These are phyloP conservation scores for Xyrauchen texanus DNA, from an alignment of 2,113 vertebrate genomes.

Conservation along the genomic window DNA sequence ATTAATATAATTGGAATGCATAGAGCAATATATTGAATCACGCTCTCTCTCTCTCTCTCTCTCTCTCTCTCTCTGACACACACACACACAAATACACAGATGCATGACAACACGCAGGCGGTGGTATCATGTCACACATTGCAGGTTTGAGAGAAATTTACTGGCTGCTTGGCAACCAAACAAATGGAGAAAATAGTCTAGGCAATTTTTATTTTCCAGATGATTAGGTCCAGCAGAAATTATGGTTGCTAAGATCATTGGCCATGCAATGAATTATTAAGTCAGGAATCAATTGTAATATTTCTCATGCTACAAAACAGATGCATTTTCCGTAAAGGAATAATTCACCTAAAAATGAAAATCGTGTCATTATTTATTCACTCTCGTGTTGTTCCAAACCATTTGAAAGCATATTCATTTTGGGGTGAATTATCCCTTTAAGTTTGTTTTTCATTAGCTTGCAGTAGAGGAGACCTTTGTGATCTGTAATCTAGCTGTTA, in stretches of 20 bases:
- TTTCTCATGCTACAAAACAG: constrained; percentile 44
- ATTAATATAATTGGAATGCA: constrained; percentile 30
- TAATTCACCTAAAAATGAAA: too few relatives aligned
- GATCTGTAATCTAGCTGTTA: too few relatives aligned
- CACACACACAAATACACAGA: constrained; percentile 7
- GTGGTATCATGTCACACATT: constrained; percentile 46
- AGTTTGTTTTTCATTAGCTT: too few relatives aligned
- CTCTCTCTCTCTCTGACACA: too few relatives aligned
- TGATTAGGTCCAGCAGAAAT: constrained; percentile 71
- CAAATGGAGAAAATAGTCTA: constrained; percentile 60
- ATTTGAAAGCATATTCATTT: too few relatives aligned
- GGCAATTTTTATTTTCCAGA: constrained; percentile 70
- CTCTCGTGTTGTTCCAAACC: too few relatives aligned
- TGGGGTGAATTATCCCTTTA: too few relatives aligned
- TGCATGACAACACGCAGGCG: constrained; percentile 38
- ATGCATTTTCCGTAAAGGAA: constrained; percentile 16
- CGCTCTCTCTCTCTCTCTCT: background rate
- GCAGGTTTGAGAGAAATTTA: constrained; percentile 58
- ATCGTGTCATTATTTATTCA: too few relatives aligned
- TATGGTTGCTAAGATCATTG: constrained; percentile 68
- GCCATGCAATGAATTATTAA: constrained; percentile 72
- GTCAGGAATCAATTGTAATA: constrained; percentile 56
- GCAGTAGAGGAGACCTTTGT: too few relatives aligned
- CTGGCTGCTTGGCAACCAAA: constrained; percentile 68
- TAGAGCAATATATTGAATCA: constrained; percentile 3